A percentile compares a stretch with the other conserved stretches of the same genome.
These are phyloP conservation scores for Bombycilla garrulus DNA, from an alignment of 2,113 vertebrate genomes.

Conservation along the genomic window DNA sequence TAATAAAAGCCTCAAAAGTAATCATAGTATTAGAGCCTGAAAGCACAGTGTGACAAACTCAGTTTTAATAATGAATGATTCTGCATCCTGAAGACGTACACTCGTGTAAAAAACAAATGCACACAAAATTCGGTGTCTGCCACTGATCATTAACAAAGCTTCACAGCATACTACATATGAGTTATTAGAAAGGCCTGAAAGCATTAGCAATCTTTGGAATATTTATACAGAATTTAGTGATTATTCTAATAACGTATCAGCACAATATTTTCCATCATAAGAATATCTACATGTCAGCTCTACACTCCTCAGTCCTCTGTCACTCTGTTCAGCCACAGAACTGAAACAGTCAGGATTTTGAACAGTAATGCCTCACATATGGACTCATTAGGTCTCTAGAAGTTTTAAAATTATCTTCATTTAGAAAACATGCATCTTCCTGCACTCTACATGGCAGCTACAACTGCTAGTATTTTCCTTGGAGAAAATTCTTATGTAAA, in stretches of 20 bases:
- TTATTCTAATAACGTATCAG: background rate
- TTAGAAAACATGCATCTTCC: background rate
- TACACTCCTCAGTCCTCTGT: background rate
- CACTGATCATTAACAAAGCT: background rate
- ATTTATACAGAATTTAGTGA: background rate
- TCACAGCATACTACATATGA: background rate
- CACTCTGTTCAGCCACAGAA: background rate
- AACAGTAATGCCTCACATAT: accelerated
- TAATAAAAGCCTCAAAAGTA: background rate
- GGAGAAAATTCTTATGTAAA: background rate
- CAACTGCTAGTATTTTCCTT: background rate
- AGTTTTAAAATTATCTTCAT: background rate
- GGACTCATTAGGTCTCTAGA: background rate
- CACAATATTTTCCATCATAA: background rate
- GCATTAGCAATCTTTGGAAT: background rate
- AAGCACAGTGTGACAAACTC: background rate
- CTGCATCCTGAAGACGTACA: background rate
- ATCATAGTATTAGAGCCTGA: background rate
- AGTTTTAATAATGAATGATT: background rate
- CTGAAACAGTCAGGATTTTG: background rate
- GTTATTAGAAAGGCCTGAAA: background rate
- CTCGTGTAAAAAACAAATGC: background rate
- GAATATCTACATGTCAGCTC: background rate
- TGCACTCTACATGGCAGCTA: background rate
- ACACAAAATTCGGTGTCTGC: background rate